Conservation (phyloP, 2,888 invertebrate species). For the Trichogramma evanescens region DNA sequence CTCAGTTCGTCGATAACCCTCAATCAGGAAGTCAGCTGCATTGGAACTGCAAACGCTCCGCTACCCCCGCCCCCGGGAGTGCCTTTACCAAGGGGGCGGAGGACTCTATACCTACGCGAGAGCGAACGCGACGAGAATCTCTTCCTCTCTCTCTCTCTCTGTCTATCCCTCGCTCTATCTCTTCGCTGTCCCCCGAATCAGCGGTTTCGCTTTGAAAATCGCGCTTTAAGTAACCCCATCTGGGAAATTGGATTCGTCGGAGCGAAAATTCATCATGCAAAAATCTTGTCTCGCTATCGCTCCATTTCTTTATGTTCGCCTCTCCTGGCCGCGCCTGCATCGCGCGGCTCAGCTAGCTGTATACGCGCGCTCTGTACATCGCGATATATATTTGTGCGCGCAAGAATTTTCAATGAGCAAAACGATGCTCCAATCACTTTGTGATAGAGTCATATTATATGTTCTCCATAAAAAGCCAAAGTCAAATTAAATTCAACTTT, state of each 20-base stretch:
- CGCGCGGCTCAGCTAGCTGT: no score
- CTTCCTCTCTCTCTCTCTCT: not conserved
- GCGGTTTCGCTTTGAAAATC: constrained; percentile 13
- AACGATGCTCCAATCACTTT: no score
- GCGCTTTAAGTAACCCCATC: constrained; percentile 11
- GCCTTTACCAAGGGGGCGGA: not conserved
- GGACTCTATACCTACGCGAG: not conserved
- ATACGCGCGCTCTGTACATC: no score
- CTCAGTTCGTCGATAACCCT: constrained; percentile 5
- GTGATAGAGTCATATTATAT: no score
- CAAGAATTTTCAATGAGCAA: no score
- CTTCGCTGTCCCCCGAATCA: not conserved
- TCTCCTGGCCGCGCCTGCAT: not conserved
- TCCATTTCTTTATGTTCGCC: not conserved
- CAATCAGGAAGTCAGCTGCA: constrained; percentile 13
- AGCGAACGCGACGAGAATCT: not conserved
- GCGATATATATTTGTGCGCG: no score
- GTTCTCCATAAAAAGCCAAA: no score
- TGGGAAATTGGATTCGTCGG: constrained; percentile 18
- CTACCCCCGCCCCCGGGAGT: constrained; percentile 6
- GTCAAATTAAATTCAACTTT: no score
- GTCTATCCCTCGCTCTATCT: not conserved
- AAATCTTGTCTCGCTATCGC: constrained; percentile 1
- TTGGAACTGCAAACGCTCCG: no score
- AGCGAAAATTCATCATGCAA: constrained; percentile 8